Percentiles rank a stretch among this genome's conserved stretches.
Conservation (phyloP, 2,888 invertebrate genomes). For the Seira sanloemensis region DNA sequence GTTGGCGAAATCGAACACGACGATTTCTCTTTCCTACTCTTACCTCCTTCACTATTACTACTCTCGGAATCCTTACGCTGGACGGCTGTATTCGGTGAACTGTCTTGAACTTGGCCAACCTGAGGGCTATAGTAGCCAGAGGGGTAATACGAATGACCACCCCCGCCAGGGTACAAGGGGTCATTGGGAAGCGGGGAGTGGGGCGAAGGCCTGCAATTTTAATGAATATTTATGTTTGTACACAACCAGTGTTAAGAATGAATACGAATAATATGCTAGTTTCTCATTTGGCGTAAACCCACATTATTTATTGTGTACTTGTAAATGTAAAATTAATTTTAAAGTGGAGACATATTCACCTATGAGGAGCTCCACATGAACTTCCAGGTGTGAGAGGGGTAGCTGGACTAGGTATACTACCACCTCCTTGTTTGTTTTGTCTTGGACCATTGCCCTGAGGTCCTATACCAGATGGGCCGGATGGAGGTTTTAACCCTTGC, state of each 20-base stretch:
- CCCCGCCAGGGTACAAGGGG: constrained; percentile 69
- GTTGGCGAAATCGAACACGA: constrained; percentile 74
- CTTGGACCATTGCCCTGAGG: constrained; percentile 71
- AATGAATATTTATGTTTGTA: too few relatives aligned
- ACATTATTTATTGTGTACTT: too few relatives aligned
- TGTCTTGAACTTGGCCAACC: constrained; percentile 69
- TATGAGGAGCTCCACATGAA: constrained; percentile 73
- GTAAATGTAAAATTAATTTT: too few relatives aligned
- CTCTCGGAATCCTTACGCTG: constrained; percentile 75
- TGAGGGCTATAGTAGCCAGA: constrained; percentile 73
- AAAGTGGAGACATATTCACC: constrained; percentile 57
- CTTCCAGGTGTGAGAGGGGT: constrained; percentile 73
- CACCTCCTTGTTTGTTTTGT: constrained; percentile 71
- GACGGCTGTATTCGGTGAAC: constrained; percentile 73
- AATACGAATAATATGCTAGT: too few relatives aligned
- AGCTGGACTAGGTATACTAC: constrained; percentile 74
- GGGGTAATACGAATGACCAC: constrained; percentile 71
- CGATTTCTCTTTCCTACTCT: constrained; percentile 73
- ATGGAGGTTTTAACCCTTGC: constrained; percentile 65
- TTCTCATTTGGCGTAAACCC: too few relatives aligned
- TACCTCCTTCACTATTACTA: constrained; percentile 74
- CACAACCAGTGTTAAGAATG: too few relatives aligned
- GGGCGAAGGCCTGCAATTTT: constrained; percentile 70
- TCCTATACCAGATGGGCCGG: constrained; percentile 64
- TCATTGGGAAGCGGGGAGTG: constrained; percentile 72